Percentiles rank a stretch among this genome's conserved stretches.
These are phyloP conservation scores for Esperia sulphurella DNA, from an alignment of 2,888 invertebrate genomes.

Conservation along the genomic window DNA sequence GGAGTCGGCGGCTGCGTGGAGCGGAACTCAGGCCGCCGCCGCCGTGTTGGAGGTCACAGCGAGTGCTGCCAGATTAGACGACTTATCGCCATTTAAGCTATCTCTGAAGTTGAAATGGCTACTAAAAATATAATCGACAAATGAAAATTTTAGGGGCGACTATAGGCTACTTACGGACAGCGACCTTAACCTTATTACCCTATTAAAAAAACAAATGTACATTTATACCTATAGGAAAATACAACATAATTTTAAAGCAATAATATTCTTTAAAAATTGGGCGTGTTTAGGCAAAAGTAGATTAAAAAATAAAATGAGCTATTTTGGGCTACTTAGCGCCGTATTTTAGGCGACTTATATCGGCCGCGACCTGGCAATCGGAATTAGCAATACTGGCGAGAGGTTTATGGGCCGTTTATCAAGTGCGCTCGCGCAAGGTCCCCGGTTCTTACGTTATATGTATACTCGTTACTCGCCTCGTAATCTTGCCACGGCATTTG, in stretches of 20 bases:
- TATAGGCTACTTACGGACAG: too few species aligned
- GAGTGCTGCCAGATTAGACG: too few species aligned
- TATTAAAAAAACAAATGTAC: too few species aligned
- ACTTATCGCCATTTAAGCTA: too few species aligned
- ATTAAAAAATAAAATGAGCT: too few species aligned
- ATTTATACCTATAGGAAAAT: too few species aligned
- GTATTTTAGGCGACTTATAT: background rate
- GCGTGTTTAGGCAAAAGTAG: too few species aligned
- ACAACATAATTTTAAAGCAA: too few species aligned
- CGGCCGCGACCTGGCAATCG: constrained; percentile 22
- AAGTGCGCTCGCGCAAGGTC: constrained; percentile 40
- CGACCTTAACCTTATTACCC: too few species aligned
- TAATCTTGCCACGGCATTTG: background rate
- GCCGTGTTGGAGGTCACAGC: background rate
- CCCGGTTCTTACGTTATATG: constrained; percentile 6
- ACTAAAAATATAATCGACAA: too few species aligned
- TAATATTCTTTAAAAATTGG: too few species aligned
- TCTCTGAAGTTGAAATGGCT: background rate
- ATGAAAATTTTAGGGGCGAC: too few species aligned
- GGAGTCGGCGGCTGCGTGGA: constrained; percentile 8
- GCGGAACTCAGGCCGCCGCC: constrained; percentile 17
- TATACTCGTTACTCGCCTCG: background rate
- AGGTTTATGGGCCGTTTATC: constrained; percentile 39
- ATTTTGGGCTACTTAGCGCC: constrained; percentile 4
- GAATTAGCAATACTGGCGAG: constrained; percentile 22